Percentiles rank a stretch among this genome's conserved stretches.
These are phyloP conservation scores for Steromphala cineraria DNA, from an alignment of 2,888 invertebrate genomes.

Conservation along the genomic window DNA sequence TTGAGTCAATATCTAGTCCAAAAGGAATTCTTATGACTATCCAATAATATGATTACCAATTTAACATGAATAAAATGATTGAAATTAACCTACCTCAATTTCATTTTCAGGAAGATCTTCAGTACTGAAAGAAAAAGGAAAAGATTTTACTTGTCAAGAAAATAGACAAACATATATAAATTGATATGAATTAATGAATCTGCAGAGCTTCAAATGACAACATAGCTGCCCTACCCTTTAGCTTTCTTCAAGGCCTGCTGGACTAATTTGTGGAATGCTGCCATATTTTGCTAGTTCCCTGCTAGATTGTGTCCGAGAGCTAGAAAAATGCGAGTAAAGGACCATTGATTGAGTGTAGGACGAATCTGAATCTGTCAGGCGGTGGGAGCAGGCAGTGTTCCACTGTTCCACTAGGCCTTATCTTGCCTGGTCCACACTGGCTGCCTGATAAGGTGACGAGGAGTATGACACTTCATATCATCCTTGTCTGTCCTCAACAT, in stretches of 20 bases:
- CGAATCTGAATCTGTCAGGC: too few species aligned
- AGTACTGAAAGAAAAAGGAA: constrained; percentile 57
- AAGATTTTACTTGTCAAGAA: background rate
- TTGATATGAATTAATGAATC: background rate
- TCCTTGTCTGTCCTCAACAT: too few species aligned
- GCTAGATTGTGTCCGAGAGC: background rate
- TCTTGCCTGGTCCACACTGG: too few species aligned
- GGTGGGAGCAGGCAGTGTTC: too few species aligned
- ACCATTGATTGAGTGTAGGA: too few species aligned
- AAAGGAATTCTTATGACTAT: background rate
- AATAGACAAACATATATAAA: background rate
- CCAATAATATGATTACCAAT: background rate
- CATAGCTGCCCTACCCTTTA: constrained; percentile 32
- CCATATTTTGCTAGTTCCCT: background rate
- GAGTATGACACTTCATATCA: too few species aligned
- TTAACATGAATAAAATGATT: background rate
- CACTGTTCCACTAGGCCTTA: too few species aligned
- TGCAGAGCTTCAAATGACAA: background rate
- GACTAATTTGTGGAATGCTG: constrained; percentile 47
- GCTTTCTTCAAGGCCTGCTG: constrained; percentile 44
- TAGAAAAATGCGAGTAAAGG: too few species aligned
- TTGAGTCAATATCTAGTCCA: too few species aligned
- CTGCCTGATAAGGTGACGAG: too few species aligned
- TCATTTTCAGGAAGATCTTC: constrained; percentile 52
- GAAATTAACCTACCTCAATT: constrained; percentile 26